A percentile compares a stretch with the other conserved stretches of the same genome.
These are phyloP conservation scores for Silvanus unidentatus DNA, from an alignment of 2,888 invertebrate genomes.

Conservation along the genomic window DNA sequence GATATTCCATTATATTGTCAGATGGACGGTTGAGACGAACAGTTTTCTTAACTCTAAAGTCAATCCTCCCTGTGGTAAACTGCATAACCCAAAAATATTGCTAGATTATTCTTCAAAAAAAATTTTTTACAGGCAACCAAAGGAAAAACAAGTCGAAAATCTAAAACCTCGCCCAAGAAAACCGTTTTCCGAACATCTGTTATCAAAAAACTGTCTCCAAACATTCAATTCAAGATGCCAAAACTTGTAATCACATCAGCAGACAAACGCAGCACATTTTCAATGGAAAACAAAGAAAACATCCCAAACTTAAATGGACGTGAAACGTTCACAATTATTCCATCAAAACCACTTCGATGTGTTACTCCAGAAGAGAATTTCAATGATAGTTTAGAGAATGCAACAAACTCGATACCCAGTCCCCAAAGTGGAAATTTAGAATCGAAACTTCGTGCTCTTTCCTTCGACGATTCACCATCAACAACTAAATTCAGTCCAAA, in stretches of 20 bases:
- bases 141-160: constrained; percentile 7
- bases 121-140: constrained; percentile 3
- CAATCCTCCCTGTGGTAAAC: constrained; percentile 41
- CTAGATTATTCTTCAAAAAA: constrained; percentile 1
- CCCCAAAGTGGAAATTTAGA: background rate
- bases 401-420: background rate
- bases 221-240: background rate
- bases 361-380: constrained; percentile 14
- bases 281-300: constrained; percentile 1
- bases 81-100: background rate
- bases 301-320: constrained; percentile 1
- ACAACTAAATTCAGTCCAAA: too few species aligned
- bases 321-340: constrained; percentile 15
- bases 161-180: background rate
- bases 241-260: background rate
- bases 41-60: constrained; percentile 59
- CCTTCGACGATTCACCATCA: background rate
- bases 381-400: constrained; percentile 25
- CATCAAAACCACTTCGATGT: constrained; percentile 1
- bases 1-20: constrained; percentile 57
- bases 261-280: background rate
- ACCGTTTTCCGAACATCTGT: too few species aligned
- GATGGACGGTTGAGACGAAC: constrained; percentile 61
- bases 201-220: too few species aligned
- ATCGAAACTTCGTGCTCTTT: background rate